A percentile compares a stretch with the other conserved stretches of the same genome.
Conservation (phyloP, 2,797 vertebrate genomes). For the Chiloscyllium punctatum region DNA sequence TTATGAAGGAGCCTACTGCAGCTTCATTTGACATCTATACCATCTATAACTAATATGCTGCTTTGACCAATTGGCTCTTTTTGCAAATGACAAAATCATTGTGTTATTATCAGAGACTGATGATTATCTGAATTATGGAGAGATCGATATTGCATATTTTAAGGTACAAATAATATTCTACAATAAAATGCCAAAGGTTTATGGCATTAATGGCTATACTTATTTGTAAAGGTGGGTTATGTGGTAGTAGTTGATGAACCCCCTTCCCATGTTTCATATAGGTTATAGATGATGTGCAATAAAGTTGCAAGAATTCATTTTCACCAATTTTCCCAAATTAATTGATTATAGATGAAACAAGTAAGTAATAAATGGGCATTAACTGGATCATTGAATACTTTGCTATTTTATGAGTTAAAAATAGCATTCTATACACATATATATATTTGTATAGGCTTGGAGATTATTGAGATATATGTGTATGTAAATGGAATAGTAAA, state of each 20-base stretch:
- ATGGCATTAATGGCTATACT: not conserved
- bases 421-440: not conserved
- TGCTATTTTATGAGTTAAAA: not conserved
- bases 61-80: not conserved
- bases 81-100: not conserved
- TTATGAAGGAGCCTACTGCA: not conserved
- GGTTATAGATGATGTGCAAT: not conserved
- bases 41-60: not conserved
- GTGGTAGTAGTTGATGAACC: not conserved
- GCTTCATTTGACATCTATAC: not conserved
- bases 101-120: not conserved
- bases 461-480: not conserved
- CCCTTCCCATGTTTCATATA: not conserved
- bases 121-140: not conserved
- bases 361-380: not conserved
- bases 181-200: not conserved
- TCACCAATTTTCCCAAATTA: not conserved
- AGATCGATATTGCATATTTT: not conserved
- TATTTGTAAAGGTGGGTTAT: not conserved
- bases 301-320: not conserved
- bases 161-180: constrained; percentile 1
- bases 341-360: not conserved
- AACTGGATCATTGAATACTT: not conserved
- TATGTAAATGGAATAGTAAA: not conserved
- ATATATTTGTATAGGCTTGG: not conserved